Conservation (phyloP, 1,140 invertebrate genomes). For the Lasioglossum baleicum region DNA sequence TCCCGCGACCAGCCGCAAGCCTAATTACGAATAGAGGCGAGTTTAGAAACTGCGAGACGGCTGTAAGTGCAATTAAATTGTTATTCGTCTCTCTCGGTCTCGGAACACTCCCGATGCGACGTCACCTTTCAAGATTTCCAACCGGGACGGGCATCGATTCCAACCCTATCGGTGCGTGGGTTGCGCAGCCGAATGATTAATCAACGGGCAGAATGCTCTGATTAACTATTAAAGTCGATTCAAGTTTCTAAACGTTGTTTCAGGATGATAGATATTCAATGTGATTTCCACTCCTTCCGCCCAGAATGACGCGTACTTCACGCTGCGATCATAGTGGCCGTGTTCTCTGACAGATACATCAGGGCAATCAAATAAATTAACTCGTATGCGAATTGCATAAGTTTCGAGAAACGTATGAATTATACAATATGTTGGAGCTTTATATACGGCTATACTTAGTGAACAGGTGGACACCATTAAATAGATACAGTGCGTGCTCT, state of each 20-base stretch:
- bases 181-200: background rate
- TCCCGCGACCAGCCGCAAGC: conserved; percentile 41
- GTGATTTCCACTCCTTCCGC: too few species aligned
- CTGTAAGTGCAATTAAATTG: conserved; percentile 56
- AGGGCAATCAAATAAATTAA: too few species aligned
- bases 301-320: too few species aligned
- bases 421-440: too few species aligned
- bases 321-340: too few species aligned
- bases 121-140: too few species aligned
- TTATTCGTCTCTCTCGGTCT: conserved; percentile 36
- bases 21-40: conserved; percentile 61
- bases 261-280: background rate
- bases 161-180: background rate
- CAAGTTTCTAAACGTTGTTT: background rate
- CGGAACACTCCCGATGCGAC: conserved; percentile 7
- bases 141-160: background rate
- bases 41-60: conserved; percentile 36
- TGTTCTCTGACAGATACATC: too few species aligned
- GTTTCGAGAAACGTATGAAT: too few species aligned
- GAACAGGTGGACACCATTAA: too few species aligned
- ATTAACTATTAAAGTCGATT: conserved; percentile 26
- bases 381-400: too few species aligned
- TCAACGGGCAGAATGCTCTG: background rate
- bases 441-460: too few species aligned
- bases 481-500: too few species aligned